A percentile compares a stretch with the other conserved stretches of the same genome.
These are phyloP conservation scores for Myrmophylax atrothorax DNA, from an alignment of 2,113 vertebrate species.

Conservation along the genomic window DNA sequence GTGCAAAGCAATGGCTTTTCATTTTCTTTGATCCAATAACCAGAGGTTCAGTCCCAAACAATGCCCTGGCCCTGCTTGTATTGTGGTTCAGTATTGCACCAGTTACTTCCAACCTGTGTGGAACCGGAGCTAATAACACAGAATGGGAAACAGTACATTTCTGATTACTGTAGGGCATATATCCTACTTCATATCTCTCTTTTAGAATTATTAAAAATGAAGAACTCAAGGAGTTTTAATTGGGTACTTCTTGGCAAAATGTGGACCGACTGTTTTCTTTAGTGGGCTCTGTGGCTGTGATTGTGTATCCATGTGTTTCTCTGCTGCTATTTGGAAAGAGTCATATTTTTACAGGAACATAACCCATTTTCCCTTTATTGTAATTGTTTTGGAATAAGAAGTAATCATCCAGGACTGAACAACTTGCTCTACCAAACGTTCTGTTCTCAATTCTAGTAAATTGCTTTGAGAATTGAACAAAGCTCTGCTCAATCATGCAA, in stretches of 20 bases:
- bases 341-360: slow-evolving; percentile 71
- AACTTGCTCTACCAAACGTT: slow-evolving; percentile 69
- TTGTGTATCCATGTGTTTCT: slow-evolving; percentile 35
- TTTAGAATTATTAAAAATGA: not conserved
- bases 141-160: not conserved
- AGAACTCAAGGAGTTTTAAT: not conserved
- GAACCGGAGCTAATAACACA: not conserved
- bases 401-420: slow-evolving; percentile 80
- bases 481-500: slow-evolving; percentile 76
- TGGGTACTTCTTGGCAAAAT: not conserved
- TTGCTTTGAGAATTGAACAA: slow-evolving; percentile 81
- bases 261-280: not conserved
- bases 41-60: too few species aligned
- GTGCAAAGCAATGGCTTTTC: not conserved
- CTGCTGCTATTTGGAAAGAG: slow-evolving; percentile 48
- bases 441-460: slow-evolving; percentile 74
- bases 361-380: slow-evolving; percentile 73
- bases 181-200: not conserved
- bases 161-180: not conserved
- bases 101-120: not conserved
- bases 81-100: not conserved
- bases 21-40: not conserved
- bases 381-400: slow-evolving; percentile 80
- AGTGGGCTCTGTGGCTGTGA: not conserved
- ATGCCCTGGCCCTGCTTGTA: not conserved